phyloP scores from a whole-genome alignment of 2,797 vertebrate genomes.

The Adrianichthys oophorus region DNA sequence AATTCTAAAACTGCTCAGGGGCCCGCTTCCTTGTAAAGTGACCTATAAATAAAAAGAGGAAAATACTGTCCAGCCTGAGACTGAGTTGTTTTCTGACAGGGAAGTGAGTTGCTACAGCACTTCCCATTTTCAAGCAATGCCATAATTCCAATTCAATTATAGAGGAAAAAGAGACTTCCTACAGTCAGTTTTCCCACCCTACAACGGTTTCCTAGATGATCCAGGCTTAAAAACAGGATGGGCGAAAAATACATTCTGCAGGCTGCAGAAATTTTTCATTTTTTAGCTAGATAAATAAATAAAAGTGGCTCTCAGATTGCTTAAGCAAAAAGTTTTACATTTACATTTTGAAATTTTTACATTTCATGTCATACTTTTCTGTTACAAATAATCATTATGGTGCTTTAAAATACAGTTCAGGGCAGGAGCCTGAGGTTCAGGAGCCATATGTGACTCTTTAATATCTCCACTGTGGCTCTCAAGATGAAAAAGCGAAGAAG shows the following conservation, averaged over 20 bases:
- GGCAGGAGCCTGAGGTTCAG: too few relatives aligned
- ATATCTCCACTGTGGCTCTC: too few relatives aligned
- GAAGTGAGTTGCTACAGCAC: slow-evolving; percentile 73
- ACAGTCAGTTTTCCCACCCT: slow-evolving; percentile 49
- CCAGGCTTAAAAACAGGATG: slow-evolving; percentile 77
- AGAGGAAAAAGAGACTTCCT: slow-evolving; percentile 57
- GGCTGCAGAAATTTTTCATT: slow-evolving; percentile 43
- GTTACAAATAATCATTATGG: too few relatives aligned
- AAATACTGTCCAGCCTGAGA: slow-evolving; percentile 16
- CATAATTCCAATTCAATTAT: slow-evolving; percentile 49
- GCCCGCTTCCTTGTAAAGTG: slow-evolving; percentile 26
- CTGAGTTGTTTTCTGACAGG: slow-evolving; percentile 48
- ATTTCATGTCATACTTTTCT: too few relatives aligned
- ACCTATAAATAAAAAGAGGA: slow-evolving; percentile 32
- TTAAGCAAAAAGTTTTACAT: too few relatives aligned
- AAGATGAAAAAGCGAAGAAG: too few relatives aligned
- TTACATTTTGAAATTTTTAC: too few relatives aligned
- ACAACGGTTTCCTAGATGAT: slow-evolving; percentile 69
- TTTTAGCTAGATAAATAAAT: slow-evolving; percentile 9
- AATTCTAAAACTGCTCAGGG: slow-evolving; percentile 27
- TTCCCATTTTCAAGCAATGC: slow-evolving; percentile 68
- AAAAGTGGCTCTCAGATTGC: background rate
- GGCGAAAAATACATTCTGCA: slow-evolving; percentile 47
- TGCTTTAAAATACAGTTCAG: too few relatives aligned
- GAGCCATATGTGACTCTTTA: too few relatives aligned